Evolutionary conservation across 1,140 invertebrate genomes (phyloP).

Genomic region (Drosophila asahinai): DNA sequence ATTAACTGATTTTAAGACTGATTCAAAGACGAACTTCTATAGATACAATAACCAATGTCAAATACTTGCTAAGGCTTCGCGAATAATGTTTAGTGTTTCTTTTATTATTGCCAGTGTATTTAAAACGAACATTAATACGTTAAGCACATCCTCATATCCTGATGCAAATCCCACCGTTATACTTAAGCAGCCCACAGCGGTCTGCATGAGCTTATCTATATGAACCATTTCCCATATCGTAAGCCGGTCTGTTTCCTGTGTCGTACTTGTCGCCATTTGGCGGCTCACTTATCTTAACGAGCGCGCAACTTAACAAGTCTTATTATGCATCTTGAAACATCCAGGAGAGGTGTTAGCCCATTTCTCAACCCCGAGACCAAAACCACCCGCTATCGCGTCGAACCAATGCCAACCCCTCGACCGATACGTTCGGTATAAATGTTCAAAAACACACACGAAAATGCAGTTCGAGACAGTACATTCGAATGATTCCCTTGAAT

Average conservation of each 20-base stretch:
- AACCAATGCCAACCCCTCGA: constrained; percentile 39
- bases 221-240: constrained; percentile 60
- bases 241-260: constrained; percentile 69
- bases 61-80: background rate
- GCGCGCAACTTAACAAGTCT: constrained; percentile 81
- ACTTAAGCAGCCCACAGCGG: constrained; percentile 6
- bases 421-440: constrained; percentile 54
- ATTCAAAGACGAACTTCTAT: background rate
- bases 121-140: constrained; percentile 13
- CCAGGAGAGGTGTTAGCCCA: constrained; percentile 49
- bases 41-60: background rate
- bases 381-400: constrained; percentile 4
- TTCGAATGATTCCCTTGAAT: constrained; percentile 22
- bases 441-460: constrained; percentile 66
- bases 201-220: constrained; percentile 32
- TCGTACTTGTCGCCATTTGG: constrained; percentile 81
- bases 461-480: constrained; percentile 52
- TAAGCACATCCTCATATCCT: constrained; percentile 13
- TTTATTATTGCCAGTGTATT: constrained; percentile 17
- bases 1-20: too few species aligned
- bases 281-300: constrained; percentile 83
- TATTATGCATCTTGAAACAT: constrained; percentile 72
- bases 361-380: constrained; percentile 2
- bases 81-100: background rate
- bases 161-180: constrained; percentile 35